Conservation (phyloP, 1,140 invertebrate species). For the Drosophila bocki region DNA sequence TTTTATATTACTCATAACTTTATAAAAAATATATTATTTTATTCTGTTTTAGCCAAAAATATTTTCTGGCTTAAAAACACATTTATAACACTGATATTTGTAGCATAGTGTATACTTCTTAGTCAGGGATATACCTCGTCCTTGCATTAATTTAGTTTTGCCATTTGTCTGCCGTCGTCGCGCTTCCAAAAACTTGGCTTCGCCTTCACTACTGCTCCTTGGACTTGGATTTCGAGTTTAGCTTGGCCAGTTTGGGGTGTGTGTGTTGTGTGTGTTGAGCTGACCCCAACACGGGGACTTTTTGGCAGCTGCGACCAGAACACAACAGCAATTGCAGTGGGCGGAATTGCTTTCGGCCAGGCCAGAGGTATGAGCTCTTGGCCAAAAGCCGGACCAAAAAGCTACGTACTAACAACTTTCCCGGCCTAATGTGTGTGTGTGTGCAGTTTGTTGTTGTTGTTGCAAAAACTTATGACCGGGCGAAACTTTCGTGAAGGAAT, state of each 20-base stretch:
- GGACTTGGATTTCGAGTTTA: constrained; percentile 47
- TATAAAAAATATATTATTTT: too few species aligned
- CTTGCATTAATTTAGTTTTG: constrained; percentile 44
- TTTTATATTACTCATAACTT: too few species aligned
- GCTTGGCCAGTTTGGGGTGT: constrained; percentile 29
- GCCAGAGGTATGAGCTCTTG: constrained; percentile 23
- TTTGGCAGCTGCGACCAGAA: constrained; percentile 75
- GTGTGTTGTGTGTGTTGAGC: constrained; percentile 7
- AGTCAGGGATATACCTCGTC: constrained; percentile 2
- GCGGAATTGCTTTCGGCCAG: constrained; percentile 75
- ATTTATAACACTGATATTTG: neutral
- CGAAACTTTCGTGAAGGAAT: constrained; percentile 55
- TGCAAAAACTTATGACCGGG: constrained; percentile 57
- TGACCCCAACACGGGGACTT: constrained; percentile 57
- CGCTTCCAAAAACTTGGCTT: constrained; percentile 33
- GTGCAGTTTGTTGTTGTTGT: constrained; percentile 42
- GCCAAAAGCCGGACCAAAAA: constrained; percentile 17
- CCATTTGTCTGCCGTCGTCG: constrained; percentile 41
- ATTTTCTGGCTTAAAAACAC: neutral
- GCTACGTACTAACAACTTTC: constrained; percentile 32
- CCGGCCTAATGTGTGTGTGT: constrained; percentile 54
- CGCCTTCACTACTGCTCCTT: constrained; percentile 35
- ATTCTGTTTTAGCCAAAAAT: too few species aligned
- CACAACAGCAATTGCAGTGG: constrained; percentile 55
- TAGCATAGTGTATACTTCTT: accelerated